Evolutionary conservation across 2,888 invertebrate genomes (phyloP).

Genomic region (Tetragonula carbonaria): DNA sequence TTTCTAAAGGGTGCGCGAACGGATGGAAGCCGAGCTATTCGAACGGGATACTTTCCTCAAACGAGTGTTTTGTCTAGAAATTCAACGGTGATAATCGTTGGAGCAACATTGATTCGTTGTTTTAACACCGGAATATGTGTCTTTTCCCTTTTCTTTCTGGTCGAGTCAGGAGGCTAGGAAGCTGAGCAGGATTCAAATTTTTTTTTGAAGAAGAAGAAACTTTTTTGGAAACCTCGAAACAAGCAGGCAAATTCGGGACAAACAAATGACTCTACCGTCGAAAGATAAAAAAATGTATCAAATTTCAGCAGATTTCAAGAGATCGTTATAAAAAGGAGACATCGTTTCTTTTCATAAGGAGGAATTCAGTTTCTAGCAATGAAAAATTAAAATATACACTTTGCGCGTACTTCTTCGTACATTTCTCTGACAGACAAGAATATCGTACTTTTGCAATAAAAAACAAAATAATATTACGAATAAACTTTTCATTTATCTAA

Average conservation of each 20-base stretch:
- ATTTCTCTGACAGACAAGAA: no score
- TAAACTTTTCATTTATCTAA: no score
- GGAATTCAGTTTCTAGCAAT: no score
- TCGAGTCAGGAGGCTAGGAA: background rate
- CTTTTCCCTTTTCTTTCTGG: background rate
- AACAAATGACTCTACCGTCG: no score
- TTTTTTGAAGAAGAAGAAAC: background rate
- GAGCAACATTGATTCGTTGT: background rate
- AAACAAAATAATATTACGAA: no score
- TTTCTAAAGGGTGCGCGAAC: slow-evolving; percentile 8
- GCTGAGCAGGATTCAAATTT: background rate
- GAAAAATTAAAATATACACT: background rate
- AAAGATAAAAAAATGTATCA: no score
- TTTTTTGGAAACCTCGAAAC: background rate
- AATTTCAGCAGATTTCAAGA: no score
- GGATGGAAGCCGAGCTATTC: background rate
- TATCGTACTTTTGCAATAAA: no score
- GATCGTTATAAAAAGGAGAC: no score
- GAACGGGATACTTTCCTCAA: background rate
- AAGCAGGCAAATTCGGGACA: no score
- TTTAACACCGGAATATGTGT: background rate
- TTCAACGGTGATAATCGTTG: background rate
- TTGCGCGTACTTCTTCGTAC: no score
- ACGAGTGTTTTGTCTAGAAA: background rate
- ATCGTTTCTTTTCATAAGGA: no score